A percentile compares a stretch with the other conserved stretches of the same genome.
These are phyloP conservation scores for Tanytarsus gracilentus DNA, from an alignment of 2,888 invertebrate genomes.

Conservation along the genomic window DNA sequence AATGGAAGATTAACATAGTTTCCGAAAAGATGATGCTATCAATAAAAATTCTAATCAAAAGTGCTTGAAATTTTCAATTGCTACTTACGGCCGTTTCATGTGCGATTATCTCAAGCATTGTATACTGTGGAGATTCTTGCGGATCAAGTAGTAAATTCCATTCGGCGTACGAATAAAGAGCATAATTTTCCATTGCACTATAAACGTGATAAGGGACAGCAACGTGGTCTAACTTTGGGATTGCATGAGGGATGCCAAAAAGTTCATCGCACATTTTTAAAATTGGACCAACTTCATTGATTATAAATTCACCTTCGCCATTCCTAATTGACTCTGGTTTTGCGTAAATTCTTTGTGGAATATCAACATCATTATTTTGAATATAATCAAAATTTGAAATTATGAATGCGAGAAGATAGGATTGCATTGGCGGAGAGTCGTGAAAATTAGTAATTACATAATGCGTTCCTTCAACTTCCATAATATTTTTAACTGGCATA, in stretches of 20 bases:
- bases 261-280: not conserved
- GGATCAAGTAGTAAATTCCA: not conserved
- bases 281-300: not conserved
- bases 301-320: not conserved
- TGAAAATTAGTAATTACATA: constrained; percentile 35
- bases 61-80: no score
- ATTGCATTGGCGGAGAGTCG: constrained; percentile 53
- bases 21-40: constrained; percentile 71
- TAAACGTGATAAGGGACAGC: constrained; percentile 53
- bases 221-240: constrained; percentile 49
- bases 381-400: constrained; percentile 46
- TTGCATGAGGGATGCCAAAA: not conserved
- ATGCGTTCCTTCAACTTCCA: not conserved
- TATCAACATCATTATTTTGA: constrained; percentile 21
- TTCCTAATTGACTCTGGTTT: not conserved
- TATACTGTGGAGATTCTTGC: constrained; percentile 33
- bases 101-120: constrained; percentile 45
- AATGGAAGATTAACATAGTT: constrained; percentile 54
- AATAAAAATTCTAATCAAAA: no score
- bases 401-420: constrained; percentile 64
- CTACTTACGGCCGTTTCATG: constrained; percentile 46
- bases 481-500: not conserved
- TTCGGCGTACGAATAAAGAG: constrained; percentile 65
- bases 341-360: not conserved
- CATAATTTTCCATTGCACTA: constrained; percentile 75